Evolutionary conservation across 2,113 vertebrate species (phyloP).

Genomic region (Leucopsar rothschildi): DNA sequence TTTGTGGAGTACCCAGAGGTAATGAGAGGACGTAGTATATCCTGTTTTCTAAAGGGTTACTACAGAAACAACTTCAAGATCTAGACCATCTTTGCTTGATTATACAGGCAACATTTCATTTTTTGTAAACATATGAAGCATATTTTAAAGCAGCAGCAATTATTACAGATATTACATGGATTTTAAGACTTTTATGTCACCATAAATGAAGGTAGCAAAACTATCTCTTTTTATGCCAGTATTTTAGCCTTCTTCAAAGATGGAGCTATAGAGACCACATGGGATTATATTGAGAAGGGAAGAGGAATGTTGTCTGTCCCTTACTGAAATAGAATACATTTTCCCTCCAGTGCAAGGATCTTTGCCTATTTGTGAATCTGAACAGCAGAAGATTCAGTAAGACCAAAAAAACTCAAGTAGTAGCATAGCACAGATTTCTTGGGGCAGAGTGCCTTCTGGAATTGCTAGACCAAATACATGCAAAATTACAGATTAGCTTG

Average conservation of each 20-base stretch:
- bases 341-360: neutral
- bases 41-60: neutral
- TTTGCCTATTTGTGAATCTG: neutral
- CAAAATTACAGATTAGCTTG: neutral
- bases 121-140: neutral
- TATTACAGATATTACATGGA: neutral
- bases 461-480: neutral
- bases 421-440: neutral
- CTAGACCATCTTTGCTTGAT: neutral
- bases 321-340: neutral
- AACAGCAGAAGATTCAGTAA: neutral
- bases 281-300: neutral
- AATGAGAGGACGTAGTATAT: neutral
- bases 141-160: neutral
- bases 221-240: neutral
- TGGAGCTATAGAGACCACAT: neutral
- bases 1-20: neutral
- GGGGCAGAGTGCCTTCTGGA: neutral
- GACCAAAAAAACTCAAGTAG: neutral
- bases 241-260: neutral
- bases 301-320: neutral
- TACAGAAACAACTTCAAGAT: neutral
- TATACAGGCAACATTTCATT: neutral
- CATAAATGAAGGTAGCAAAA: neutral
- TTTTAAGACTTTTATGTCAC: neutral